A percentile compares a stretch with the other conserved stretches of the same genome.
Evolutionary conservation across 2,797 vertebrate genomes (phyloP).

Genomic region (Hylomyscus alleni): DNA sequence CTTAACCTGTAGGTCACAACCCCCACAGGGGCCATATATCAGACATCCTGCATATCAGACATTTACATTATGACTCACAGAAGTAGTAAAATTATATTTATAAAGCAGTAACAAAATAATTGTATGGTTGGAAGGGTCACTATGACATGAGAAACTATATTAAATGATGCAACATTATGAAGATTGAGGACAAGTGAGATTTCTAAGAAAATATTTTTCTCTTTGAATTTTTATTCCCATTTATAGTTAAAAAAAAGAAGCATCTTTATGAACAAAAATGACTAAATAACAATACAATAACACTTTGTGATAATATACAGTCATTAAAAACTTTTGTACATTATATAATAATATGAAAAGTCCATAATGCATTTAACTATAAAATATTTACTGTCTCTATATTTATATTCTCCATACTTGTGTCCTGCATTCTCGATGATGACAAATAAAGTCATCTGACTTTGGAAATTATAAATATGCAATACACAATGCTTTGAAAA

Average conservation of each 20-base stretch:
- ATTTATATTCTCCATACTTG: background rate
- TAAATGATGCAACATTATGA: background rate
- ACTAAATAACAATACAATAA: background rate
- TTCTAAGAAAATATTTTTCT: conserved; percentile 38
- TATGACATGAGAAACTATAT: background rate
- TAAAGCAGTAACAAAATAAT: background rate
- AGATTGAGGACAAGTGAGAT: background rate
- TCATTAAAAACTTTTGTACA: background rate
- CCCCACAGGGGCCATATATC: background rate
- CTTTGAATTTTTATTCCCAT: background rate
- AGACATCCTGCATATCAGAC: background rate
- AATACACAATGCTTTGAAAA: background rate
- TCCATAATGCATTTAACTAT: background rate
- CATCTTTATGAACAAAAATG: background rate
- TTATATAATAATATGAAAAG: background rate
- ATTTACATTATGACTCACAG: background rate
- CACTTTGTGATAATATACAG: background rate
- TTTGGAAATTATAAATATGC: background rate
- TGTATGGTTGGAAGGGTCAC: background rate
- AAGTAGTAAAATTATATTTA: background rate
- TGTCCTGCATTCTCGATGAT: background rate
- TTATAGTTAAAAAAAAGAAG: conserved; percentile 4
- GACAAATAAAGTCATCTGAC: background rate
- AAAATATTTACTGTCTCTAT: background rate
- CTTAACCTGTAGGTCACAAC: background rate